Percentiles rank a stretch among this genome's conserved stretches.
Conservation (phyloP, 2,113 vertebrate genomes). For the Crotalus helleri region DNA sequence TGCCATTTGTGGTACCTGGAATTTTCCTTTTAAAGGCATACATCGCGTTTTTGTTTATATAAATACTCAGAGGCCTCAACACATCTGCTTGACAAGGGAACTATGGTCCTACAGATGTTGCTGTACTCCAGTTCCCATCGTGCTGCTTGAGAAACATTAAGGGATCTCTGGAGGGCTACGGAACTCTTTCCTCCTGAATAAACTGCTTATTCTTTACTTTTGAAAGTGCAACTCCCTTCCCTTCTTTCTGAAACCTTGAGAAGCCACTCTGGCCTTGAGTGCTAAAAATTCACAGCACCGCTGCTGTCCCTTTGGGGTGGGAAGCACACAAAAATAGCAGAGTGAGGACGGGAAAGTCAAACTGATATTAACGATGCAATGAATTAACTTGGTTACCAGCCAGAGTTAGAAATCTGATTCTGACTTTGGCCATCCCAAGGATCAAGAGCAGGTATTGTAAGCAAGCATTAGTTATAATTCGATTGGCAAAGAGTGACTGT, state of each 20-base stretch:
- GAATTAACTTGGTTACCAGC: neutral
- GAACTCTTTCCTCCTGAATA: neutral
- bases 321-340: neutral
- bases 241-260: neutral
- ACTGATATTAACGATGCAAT: neutral
- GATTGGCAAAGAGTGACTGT: neutral
- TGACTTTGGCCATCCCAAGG: neutral
- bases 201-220: neutral
- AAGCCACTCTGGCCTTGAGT: neutral
- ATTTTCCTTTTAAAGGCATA: neutral
- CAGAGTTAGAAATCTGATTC: neutral
- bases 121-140: neutral
- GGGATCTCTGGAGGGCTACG: neutral
- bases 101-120: neutral
- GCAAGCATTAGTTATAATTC: neutral
- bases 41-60: neutral
- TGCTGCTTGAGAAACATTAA: neutral
- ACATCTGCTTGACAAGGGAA: neutral
- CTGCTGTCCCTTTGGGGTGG: neutral
- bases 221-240: neutral
- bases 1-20: neutral
- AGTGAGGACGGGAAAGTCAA: neutral
- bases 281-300: neutral
- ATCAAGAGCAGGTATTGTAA: neutral
- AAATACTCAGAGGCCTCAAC: neutral